Conservation (phyloP, 1,140 invertebrate species). For the Lamellibrachia luymesi region DNA sequence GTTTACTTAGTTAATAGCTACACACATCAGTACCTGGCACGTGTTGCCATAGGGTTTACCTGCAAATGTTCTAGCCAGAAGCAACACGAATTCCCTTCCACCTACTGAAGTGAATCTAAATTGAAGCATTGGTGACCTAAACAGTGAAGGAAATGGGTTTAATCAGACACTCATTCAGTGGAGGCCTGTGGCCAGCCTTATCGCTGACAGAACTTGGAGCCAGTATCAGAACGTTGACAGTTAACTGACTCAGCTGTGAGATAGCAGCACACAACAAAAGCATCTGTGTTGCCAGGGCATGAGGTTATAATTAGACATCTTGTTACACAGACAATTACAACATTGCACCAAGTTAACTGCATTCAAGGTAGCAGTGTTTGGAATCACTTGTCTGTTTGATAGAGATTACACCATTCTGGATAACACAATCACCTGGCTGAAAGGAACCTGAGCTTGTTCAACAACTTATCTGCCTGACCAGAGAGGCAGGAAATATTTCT, state of each 20-base stretch:
- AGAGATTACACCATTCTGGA: background rate
- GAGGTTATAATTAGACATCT: background rate
- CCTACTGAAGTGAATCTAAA: background rate
- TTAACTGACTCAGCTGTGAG: background rate
- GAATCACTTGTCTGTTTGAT: background rate
- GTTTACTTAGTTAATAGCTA: background rate
- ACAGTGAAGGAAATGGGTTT: background rate
- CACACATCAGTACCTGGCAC: background rate
- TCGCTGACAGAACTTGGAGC: background rate
- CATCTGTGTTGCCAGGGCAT: background rate
- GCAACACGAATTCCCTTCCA: background rate
- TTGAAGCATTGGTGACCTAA: background rate
- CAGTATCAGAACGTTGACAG: background rate
- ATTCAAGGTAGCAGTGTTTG: background rate
- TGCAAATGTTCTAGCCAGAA: background rate
- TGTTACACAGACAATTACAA: background rate
- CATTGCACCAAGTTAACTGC: background rate
- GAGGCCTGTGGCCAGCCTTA: background rate
- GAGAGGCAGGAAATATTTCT: background rate
- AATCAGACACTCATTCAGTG: background rate
- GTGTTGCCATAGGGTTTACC: background rate
- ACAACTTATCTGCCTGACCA: background rate
- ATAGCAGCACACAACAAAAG: background rate
- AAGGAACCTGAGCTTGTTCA: background rate
- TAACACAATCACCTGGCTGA: background rate